These are phyloP conservation scores for Archivesica marissinica DNA, from an alignment of 1,140 invertebrate species.

Conservation along the genomic window DNA sequence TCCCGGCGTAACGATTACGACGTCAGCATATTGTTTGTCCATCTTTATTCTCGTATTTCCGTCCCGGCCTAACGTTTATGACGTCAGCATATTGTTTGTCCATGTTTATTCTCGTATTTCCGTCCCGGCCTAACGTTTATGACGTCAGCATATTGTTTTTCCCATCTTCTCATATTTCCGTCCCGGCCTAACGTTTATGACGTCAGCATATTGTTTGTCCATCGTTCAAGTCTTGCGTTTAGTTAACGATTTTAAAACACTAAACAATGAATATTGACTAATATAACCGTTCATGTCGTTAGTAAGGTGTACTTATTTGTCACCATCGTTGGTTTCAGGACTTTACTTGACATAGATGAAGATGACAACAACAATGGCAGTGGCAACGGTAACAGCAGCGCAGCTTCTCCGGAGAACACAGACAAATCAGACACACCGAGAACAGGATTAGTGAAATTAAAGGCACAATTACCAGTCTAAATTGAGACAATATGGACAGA, in stretches of 20 bases:
- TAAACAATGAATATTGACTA: not conserved
- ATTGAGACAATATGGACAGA: too few relatives aligned
- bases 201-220: not conserved
- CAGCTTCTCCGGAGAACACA: not conserved
- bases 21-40: too few relatives aligned
- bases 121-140: too few relatives aligned
- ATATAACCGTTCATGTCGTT: not conserved
- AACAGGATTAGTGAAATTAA: too few relatives aligned
- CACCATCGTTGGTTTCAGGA: conserved; percentile 28
- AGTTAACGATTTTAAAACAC: not conserved
- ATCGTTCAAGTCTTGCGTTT: not conserved
- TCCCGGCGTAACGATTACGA: too few relatives aligned
- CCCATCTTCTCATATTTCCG: not conserved
- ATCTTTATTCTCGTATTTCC: too few relatives aligned
- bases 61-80: too few relatives aligned
- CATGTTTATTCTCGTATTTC: too few relatives aligned
- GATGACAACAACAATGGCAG: not conserved
- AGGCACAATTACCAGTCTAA: too few relatives aligned
- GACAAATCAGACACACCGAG: conserved; percentile 2
- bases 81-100: too few relatives aligned
- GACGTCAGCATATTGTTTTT: not conserved
- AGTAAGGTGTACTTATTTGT: not conserved
- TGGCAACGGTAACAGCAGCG: not conserved
- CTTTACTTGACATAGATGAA: conserved; percentile 28
- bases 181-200: too few relatives aligned